Conservation (phyloP, 2,113 vertebrate species). For the Urocitellus parryii region DNA sequence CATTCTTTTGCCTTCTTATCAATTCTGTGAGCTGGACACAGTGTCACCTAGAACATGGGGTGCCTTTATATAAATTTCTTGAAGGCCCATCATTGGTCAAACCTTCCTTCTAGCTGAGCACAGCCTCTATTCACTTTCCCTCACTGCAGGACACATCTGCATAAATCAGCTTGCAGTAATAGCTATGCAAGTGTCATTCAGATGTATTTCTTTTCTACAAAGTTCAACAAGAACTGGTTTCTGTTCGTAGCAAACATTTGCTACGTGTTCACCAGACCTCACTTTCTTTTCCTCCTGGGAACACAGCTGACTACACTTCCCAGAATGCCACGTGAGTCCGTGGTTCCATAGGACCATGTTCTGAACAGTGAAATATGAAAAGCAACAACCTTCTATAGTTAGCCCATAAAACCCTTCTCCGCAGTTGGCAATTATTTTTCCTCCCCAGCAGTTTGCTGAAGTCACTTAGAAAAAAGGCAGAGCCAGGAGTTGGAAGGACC, state of each 20-base stretch:
- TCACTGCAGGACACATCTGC: neutral
- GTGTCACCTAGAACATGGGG: neutral
- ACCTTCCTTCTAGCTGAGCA: neutral
- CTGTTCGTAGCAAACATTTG: neutral
- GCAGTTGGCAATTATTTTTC: neutral
- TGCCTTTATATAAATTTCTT: neutral
- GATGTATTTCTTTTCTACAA: neutral
- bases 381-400: neutral
- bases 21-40: neutral
- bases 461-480: neutral
- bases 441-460: neutral
- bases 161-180: neutral
- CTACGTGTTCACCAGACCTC: neutral
- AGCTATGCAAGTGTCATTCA: neutral
- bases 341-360: neutral
- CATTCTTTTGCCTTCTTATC: neutral
- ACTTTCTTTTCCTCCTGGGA: neutral
- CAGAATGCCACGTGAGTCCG: neutral
- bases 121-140: neutral
- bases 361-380: neutral
- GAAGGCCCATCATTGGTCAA: neutral
- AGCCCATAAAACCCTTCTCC: neutral
- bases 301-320: neutral
- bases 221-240: neutral
- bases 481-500: neutral